Percentiles rank a stretch among this genome's conserved stretches.
phyloP scores from a whole-genome alignment of 2,888 invertebrate genomes.

The Ectobius pallidus region DNA sequence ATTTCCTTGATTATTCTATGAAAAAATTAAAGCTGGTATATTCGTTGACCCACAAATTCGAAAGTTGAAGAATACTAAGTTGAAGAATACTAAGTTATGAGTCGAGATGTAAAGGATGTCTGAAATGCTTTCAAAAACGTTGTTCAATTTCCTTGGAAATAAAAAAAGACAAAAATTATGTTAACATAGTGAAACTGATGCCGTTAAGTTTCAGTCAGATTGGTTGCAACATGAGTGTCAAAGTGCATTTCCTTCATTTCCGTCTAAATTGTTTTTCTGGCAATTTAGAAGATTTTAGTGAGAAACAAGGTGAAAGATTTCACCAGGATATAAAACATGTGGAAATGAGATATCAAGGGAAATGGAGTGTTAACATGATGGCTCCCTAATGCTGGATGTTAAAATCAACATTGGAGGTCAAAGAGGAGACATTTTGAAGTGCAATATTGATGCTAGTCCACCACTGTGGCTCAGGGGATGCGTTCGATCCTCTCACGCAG shows the following conservation, averaged over 20 bases:
- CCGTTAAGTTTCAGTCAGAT: not conserved
- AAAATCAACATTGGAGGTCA: not conserved
- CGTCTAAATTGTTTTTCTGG: not conserved
- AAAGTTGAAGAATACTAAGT: not conserved
- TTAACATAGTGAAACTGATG: not conserved
- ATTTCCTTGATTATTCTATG: not conserved
- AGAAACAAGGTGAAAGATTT: not conserved
- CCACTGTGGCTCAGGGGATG: too few relatives aligned
- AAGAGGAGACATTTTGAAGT: not conserved
- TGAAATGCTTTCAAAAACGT: not conserved
- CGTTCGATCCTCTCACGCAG: too few relatives aligned
- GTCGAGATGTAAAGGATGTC: not conserved
- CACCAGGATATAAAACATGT: not conserved
- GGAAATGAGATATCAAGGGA: constrained; percentile 8
- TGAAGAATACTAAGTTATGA: not conserved
- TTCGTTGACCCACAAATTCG: constrained; percentile 9
- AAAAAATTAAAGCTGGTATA: not conserved
- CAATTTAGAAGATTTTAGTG: not conserved
- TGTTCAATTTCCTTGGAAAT: not conserved
- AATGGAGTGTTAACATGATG: constrained; percentile 16
- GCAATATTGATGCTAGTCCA: too few relatives aligned
- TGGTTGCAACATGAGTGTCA: not conserved
- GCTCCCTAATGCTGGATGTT: constrained; percentile 2
- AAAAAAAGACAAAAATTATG: not conserved
- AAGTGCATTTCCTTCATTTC: not conserved